Evolutionary conservation across 2,888 invertebrate species (phyloP).

Genomic region (Malthinus flaveolus): DNA sequence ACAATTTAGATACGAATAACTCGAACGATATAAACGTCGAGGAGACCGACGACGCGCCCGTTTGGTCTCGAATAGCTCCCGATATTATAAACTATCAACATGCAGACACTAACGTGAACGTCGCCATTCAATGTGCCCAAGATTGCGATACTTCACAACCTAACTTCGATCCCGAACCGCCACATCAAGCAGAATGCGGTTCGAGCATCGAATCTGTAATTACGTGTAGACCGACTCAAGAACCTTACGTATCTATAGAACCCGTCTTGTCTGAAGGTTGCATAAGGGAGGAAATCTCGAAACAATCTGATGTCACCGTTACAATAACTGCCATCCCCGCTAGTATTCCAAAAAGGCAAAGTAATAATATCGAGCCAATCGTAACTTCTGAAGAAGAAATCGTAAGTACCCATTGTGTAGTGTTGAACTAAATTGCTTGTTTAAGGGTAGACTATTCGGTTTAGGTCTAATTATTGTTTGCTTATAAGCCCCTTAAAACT

Average conservation of each 20-base stretch:
- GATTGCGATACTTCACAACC: constrained; percentile 28
- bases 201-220: constrained; percentile 37
- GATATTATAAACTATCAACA: constrained; percentile 39
- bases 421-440: no score
- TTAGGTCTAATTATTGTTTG: no score
- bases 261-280: constrained; percentile 37
- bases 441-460: no score
- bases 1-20: constrained; percentile 56
- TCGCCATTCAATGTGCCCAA: constrained; percentile 31
- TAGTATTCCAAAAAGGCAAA: constrained; percentile 40
- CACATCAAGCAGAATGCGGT: constrained; percentile 17
- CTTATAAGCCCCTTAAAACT: no score
- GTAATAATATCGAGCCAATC: constrained; percentile 44
- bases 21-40: constrained; percentile 61
- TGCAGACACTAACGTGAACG: constrained; percentile 44
- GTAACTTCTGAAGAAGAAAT: constrained; percentile 48
- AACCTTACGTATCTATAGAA: constrained; percentile 43
- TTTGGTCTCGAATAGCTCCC: constrained; percentile 37
- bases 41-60: constrained; percentile 60
- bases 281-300: constrained; percentile 28
- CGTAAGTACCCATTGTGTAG: no score
- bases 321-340: constrained; percentile 43
- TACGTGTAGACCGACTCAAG: constrained; percentile 32
- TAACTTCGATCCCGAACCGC: constrained; percentile 27
- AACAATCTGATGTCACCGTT: constrained; percentile 34